A percentile compares a stretch with the other conserved stretches of the same genome.
Evolutionary conservation across 92 coral and sea anemone species (phyloP).

Genomic region (Zoanthus gigantus): DNA sequence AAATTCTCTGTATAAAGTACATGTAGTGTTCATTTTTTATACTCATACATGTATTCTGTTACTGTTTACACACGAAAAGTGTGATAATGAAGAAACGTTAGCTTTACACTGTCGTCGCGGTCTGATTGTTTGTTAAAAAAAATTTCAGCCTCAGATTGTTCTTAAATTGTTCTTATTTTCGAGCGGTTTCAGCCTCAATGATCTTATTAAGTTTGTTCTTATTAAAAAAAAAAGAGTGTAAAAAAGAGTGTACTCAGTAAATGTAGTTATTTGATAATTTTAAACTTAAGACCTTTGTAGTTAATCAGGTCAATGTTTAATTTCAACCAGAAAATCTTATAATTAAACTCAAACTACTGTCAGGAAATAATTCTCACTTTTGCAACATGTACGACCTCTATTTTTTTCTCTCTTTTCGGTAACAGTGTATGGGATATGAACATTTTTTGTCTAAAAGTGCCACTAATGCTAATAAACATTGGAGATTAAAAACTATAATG

Average conservation of each 20-base stretch:
- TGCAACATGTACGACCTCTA: background rate
- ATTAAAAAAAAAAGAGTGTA: no score
- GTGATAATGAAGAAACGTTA: no score
- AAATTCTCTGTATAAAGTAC: no score
- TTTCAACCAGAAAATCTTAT: background rate
- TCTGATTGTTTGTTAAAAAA: no score
- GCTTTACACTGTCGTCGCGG: no score
- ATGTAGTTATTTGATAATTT: background rate
- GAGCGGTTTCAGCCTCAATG: no score
- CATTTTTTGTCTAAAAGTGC: slow-evolving; percentile 8
- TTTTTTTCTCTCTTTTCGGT: background rate
- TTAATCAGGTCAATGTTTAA: background rate
- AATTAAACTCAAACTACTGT: background rate
- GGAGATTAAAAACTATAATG: slow-evolving; percentile 6
- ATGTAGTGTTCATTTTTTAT: no score
- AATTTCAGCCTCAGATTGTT: no score
- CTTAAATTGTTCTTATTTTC: no score
- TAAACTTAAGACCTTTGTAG: background rate
- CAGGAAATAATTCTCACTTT: background rate
- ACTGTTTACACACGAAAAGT: no score
- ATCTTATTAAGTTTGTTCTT: no score
- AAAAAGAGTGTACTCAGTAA: background rate
- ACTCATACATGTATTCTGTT: no score
- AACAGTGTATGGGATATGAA: slow-evolving; percentile 13
- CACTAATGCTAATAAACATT: background rate